Evolutionary conservation across 30 jellyfish, hydroid and myxozoan genomes (phyloP).

Genomic region (Pseudorhiza aurosa): DNA sequence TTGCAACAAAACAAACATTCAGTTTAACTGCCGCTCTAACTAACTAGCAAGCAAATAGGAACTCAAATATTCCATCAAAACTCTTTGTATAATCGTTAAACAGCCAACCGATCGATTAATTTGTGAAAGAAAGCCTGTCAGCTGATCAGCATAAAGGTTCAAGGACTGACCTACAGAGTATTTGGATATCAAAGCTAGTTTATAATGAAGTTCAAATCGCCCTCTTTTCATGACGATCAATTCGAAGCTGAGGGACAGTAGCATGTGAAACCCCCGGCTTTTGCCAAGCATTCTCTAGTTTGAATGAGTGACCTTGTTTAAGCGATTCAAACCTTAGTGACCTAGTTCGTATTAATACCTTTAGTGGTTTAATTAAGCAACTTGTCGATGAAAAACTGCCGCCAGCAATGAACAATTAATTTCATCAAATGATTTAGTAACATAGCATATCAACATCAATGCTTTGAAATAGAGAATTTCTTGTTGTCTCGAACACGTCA

Average conservation of each 20-base stretch:
- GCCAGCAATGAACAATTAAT: conserved; percentile 66
- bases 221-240: too few relatives aligned
- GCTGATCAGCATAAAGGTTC: too few relatives aligned
- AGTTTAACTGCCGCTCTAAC: too few relatives aligned
- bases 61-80: too few relatives aligned
- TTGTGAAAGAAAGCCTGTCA: not conserved
- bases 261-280: too few relatives aligned
- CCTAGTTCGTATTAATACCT: conserved; percentile 63
- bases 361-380: conserved; percentile 65
- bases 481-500: conserved; percentile 25
- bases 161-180: too few relatives aligned
- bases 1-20: too few relatives aligned
- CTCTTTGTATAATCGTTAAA: too few relatives aligned
- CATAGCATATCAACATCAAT: conserved; percentile 24
- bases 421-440: conserved; percentile 59
- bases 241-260: too few relatives aligned
- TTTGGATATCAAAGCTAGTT: too few relatives aligned
- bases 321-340: conserved; percentile 11
- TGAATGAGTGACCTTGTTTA: conserved; percentile 53
- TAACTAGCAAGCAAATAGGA: too few relatives aligned
- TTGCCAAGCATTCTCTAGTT: not conserved
- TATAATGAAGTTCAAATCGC: not conserved
- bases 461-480: conserved; percentile 30
- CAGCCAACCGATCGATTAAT: too few relatives aligned
- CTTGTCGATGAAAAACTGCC: conserved; percentile 56